Evolutionary conservation across 1,140 invertebrate species (phyloP), one percentile per base, ranked within the genome.

Genomic region (Palaemon carinicauda): DNA sequence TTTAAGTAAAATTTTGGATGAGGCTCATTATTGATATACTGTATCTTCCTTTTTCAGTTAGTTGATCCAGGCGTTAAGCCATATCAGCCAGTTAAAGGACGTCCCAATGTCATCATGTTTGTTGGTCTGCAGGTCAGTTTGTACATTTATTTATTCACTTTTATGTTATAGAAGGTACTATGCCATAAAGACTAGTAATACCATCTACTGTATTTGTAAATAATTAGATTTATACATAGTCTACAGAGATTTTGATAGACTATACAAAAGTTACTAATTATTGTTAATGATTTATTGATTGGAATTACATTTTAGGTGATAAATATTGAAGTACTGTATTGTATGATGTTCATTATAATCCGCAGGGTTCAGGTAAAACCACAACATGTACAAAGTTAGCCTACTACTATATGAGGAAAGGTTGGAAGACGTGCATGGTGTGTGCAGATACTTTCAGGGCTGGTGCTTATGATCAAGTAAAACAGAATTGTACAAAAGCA

Each of bases 361-460:
- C 86, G 65, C 75, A 97, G 93, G 99, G 99, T 89, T 98, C 98
- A 88, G 99, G 99, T 90, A 99, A 99, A 94, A 99, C 99, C 2
- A 99, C 99, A 54, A 99, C 98, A 29, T 99, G 99, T 94, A 99
- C 98, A 90, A 99, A 99, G 93, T 93, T 99, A 90, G 99, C 99
- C 15, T 99, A 99, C 92, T 97, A 99, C 92, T 99, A 99, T 92
- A 94, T 98, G 91, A 98, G 98, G 90, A 99, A 99, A 92, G 98
- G 98, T 90, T 99, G 98, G 99, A 99, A 99, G 92, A 98, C 98
- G 50, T 99, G 97, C 91, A 93, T 99, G 41, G 98, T 99, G 60
- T 99, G 99, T 94, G 99, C 99, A 51, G 99, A 99, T 93, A 99
- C 99, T 80, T 99, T 99, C 92, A 95, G 99, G 93, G 99, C 99